These are phyloP conservation scores for Drosophila malerkotliana DNA, from an alignment of 1,140 invertebrate species.

Conservation along the genomic window DNA sequence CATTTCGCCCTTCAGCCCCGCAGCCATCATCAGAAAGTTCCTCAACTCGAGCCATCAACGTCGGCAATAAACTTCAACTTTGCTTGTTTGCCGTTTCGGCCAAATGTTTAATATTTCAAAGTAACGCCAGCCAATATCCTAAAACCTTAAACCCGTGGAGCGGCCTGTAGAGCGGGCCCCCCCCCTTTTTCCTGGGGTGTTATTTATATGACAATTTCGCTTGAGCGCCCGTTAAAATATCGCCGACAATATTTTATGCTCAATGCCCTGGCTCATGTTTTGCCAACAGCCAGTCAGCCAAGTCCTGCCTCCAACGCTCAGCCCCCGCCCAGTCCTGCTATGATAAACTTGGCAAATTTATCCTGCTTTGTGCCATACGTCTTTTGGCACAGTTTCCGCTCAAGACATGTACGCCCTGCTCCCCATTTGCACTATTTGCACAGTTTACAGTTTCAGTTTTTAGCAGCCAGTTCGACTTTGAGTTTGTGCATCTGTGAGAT, in stretches of 20 bases:
- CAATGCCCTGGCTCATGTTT: conserved; percentile 74
- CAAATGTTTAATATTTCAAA: conserved; percentile 80
- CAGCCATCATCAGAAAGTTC: conserved; percentile 6
- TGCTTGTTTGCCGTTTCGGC: conserved; percentile 53
- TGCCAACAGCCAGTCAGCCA: conserved; percentile 52
- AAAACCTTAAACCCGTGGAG: conserved; percentile 34
- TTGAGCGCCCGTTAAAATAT: conserved; percentile 80
- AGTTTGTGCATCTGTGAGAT: conserved; percentile 39
- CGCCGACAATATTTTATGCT: conserved; percentile 79
- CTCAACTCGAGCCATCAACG: conserved; percentile 35
- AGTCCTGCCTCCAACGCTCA: conserved; percentile 22
- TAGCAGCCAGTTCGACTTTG: conserved; percentile 39
- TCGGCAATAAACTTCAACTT: conserved; percentile 73
- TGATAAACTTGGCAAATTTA: conserved; percentile 82
- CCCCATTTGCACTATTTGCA: conserved; percentile 67
- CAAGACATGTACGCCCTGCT: conserved; percentile 17
- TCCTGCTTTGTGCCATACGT: conserved; percentile 81
- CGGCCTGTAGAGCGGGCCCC: too few relatives aligned
- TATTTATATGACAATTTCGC: conserved; percentile 83
- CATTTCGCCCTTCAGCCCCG: conserved; percentile 13
- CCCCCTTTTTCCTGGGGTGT: conserved; percentile 31
- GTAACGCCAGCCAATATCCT: conserved; percentile 58
- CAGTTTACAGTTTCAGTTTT: conserved; percentile 66
- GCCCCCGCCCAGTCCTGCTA: conserved; percentile 40
- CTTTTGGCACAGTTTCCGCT: conserved; percentile 78